Conservation (phyloP, 2,113 vertebrate genomes). For the Dasyprocta punctata region DNA sequence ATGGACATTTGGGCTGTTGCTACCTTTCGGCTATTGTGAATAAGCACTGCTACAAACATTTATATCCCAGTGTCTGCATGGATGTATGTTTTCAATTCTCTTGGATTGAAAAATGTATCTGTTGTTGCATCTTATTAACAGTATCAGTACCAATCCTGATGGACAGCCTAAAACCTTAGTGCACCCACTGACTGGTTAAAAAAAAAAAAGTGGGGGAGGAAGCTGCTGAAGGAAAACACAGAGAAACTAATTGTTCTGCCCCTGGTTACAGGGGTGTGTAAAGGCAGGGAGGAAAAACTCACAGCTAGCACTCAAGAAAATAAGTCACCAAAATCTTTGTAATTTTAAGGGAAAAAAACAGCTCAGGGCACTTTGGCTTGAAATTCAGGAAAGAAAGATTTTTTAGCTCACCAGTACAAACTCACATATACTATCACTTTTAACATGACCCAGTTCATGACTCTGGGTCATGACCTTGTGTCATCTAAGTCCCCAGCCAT, state of each 20-base stretch:
- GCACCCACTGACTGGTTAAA: background rate
- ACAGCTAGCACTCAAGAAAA: background rate
- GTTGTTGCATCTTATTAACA: slow-evolving; percentile 20
- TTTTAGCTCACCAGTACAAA: background rate
- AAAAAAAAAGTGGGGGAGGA: background rate
- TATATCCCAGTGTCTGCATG: too few relatives aligned
- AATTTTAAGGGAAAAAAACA: background rate
- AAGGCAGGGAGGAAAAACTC: background rate
- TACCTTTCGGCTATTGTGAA: background rate
- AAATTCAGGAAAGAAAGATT: background rate
- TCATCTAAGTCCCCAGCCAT: background rate
- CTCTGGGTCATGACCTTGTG: background rate
- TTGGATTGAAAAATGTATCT: background rate
- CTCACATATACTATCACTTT: background rate
- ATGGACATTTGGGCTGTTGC: background rate
- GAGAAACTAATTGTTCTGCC: background rate
- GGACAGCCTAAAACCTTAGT: background rate
- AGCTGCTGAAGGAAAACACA: background rate
- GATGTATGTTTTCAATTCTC: background rate
- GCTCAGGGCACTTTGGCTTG: background rate
- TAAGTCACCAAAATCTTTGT: background rate
- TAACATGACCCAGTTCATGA: background rate
- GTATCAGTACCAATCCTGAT: background rate
- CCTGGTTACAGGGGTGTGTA: background rate
- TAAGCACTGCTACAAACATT: too few relatives aligned